Evolutionary conservation across 2,113 vertebrate species (phyloP).

Genomic region (Rallus limicola): DNA sequence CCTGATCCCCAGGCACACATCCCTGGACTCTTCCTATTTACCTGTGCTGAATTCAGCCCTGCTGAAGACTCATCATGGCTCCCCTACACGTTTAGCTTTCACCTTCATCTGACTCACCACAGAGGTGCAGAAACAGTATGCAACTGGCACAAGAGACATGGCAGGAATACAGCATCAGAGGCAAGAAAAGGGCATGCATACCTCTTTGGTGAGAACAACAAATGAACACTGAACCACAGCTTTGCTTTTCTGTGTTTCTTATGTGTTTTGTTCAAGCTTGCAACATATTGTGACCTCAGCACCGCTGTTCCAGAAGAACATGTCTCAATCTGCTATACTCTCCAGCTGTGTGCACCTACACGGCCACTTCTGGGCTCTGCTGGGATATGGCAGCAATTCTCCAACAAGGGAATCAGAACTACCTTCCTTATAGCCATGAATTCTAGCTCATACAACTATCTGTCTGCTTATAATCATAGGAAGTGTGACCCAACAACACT

Average conservation of each 20-base stretch:
- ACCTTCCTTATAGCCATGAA: neutral
- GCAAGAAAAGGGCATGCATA: neutral
- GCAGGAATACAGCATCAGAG: accelerated
- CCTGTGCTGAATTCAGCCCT: neutral
- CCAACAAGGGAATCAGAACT: neutral
- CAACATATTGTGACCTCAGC: neutral
- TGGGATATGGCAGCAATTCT: neutral
- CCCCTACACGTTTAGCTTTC: neutral
- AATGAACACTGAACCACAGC: accelerated
- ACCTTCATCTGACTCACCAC: neutral
- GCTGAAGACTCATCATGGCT: neutral
- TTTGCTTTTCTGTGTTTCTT: neutral
- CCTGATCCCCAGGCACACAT: neutral
- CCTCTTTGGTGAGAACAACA: neutral
- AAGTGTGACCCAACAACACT: neutral
- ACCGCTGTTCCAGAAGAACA: neutral
- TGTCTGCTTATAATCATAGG: neutral
- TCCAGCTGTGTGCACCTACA: neutral
- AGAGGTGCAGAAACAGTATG: neutral
- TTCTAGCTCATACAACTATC: accelerated
- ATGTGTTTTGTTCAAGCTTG: neutral
- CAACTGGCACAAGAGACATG: neutral
- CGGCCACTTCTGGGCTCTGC: neutral
- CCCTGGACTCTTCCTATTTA: neutral
- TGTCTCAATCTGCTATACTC: accelerated